These are phyloP conservation scores for Tragelaphus oryx DNA, from an alignment of 2,797 vertebrate species.

Conservation along the genomic window DNA sequence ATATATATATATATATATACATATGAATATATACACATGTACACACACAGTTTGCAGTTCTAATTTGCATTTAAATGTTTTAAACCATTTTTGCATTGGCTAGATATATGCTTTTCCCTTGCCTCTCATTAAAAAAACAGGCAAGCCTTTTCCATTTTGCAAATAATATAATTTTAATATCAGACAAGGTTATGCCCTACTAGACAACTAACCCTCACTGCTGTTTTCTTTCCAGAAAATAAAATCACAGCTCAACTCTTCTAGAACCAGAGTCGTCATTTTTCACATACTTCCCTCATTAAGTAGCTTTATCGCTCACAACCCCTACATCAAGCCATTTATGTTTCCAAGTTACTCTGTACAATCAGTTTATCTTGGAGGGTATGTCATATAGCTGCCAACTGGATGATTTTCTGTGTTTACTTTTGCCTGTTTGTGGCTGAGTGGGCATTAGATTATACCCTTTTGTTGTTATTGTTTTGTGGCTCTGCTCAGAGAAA, in stretches of 20 bases:
- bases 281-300: slow-evolving; percentile 15
- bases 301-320: background rate
- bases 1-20: too few relatives aligned
- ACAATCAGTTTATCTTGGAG: background rate
- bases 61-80: slow-evolving; percentile 39
- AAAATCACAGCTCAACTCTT: slow-evolving; percentile 22
- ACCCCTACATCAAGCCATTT: background rate
- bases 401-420: background rate
- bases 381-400: background rate
- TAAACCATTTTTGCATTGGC: background rate
- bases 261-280: background rate
- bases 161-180: slow-evolving; percentile 42
- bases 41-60: background rate
- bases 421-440: slow-evolving; percentile 24
- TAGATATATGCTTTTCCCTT: background rate
- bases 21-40: background rate
- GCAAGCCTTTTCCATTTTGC: slow-evolving; percentile 21
- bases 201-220: background rate
- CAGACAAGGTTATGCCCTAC: background rate
- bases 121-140: slow-evolving; percentile 19
- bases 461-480: slow-evolving; percentile 39
- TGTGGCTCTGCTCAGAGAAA: background rate
- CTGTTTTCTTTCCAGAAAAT: slow-evolving; percentile 13
- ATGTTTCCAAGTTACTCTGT: slow-evolving; percentile 39
- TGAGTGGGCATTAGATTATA: slow-evolving; percentile 32